Evolutionary conservation across 2,888 invertebrate genomes (phyloP).

Genomic region (Philereme vetulata): DNA sequence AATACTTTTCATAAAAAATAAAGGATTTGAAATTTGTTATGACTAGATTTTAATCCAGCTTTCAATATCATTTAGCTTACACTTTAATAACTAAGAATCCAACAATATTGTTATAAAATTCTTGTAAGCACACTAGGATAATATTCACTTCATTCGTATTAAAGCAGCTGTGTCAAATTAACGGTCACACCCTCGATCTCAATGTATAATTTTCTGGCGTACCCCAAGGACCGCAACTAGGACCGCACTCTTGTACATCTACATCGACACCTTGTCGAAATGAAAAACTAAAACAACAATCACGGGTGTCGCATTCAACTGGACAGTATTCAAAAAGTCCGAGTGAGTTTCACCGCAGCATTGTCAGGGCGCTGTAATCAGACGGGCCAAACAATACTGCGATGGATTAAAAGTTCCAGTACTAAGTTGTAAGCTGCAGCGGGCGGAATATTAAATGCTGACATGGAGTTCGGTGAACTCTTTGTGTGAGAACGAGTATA

Average conservation of each 20-base stretch:
- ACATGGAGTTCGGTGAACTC: constrained; percentile 26
- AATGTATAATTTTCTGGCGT: background rate
- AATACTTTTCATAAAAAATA: constrained; percentile 14
- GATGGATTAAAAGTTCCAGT: constrained; percentile 72
- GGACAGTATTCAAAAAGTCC: constrained; percentile 27
- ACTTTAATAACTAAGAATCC: too few relatives aligned
- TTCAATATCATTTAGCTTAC: too few relatives aligned
- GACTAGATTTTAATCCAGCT: background rate
- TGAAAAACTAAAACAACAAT: constrained; percentile 13
- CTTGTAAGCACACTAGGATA: background rate
- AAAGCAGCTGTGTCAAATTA: background rate
- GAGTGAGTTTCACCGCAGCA: constrained; percentile 25
- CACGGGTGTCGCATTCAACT: constrained; percentile 14
- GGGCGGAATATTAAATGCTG: constrained; percentile 21
- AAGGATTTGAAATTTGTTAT: background rate
- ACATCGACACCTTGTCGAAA: constrained; percentile 2
- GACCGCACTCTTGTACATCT: background rate
- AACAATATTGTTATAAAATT: too few relatives aligned
- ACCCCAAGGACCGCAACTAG: constrained; percentile 5
- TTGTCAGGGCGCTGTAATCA: constrained; percentile 58
- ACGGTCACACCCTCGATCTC: background rate
- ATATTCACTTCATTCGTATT: background rate
- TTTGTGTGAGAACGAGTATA: constrained; percentile 11
- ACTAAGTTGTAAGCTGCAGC: constrained; percentile 41
- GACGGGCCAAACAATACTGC: constrained; percentile 65